phyloP scores from a whole-genome alignment of 2,888 invertebrate genomes.

The Acheta domesticus region DNA sequence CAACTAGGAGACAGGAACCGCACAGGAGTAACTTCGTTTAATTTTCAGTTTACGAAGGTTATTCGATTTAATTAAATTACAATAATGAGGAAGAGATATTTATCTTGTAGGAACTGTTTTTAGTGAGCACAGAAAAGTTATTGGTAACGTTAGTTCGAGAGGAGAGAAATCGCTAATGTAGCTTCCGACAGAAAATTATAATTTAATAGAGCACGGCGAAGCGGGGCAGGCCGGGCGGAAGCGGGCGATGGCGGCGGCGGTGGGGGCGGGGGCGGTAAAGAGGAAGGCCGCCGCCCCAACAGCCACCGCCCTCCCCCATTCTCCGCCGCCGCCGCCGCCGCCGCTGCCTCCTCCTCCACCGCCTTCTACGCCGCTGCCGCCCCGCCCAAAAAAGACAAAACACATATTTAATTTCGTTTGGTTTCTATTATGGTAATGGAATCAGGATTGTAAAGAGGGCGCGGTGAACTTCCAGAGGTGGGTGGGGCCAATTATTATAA shows the following conservation, averaged over 20 bases:
- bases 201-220: constrained; percentile 35
- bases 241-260: constrained; percentile 22
- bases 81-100: constrained; percentile 39
- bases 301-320: not conserved
- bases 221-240: not conserved
- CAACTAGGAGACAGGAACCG: constrained; percentile 35
- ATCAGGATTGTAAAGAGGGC: constrained; percentile 34
- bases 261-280: not conserved
- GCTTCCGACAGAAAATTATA: constrained; percentile 37
- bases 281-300: not conserved
- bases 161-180: constrained; percentile 36
- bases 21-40: constrained; percentile 35
- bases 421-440: constrained; percentile 39
- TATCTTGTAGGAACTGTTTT: constrained; percentile 34
- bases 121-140: constrained; percentile 36
- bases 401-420: constrained; percentile 38
- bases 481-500: constrained; percentile 27
- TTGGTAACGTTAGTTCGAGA: constrained; percentile 32
- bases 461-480: constrained; percentile 19
- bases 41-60: constrained; percentile 35
- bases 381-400: constrained; percentile 31
- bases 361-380: not conserved
- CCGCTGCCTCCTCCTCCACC: not conserved
- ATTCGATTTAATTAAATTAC: constrained; percentile 38
- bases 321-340: not conserved